phyloP scores from a whole-genome alignment of 2,888 invertebrate genomes.

The Neoascia interrupta region DNA sequence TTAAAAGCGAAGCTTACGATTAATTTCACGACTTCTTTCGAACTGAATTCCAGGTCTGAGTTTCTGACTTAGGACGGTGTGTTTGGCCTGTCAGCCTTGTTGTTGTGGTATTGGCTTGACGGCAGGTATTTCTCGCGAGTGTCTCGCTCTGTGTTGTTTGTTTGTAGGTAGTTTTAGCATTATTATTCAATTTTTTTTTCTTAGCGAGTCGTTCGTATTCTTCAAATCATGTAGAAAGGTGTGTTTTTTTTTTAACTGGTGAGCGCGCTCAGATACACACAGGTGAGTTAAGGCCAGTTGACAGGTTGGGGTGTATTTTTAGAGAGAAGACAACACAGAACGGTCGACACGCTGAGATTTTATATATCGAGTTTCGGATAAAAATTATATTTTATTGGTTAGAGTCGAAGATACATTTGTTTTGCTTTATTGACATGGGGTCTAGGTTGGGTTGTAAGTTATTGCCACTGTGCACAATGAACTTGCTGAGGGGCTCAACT shows the following conservation, averaged over 20 bases:
- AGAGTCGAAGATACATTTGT: conserved; percentile 8
- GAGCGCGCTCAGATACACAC: conserved; percentile 3
- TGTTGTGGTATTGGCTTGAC: conserved; percentile 6
- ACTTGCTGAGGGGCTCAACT: too few relatives aligned
- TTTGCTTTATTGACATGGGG: conserved; percentile 3
- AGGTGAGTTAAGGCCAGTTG: conserved; percentile 49
- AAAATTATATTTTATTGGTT: conserved; percentile 18
- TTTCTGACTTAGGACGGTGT: conserved; percentile 42
- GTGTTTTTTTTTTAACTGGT: conserved; percentile 35
- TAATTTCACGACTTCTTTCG: conserved; percentile 69
- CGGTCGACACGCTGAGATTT: conserved; percentile 19
- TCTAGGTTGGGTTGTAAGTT: conserved; percentile 3
- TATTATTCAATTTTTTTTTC: conserved; percentile 53
- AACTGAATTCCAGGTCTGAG: conserved; percentile 65
- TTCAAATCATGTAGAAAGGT: conserved; percentile 56
- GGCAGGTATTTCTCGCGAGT: conserved; percentile 47
- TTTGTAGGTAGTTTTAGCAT: conserved; percentile 48
- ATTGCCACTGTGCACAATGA: conserved; percentile 29
- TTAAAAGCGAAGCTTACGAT: conserved; percentile 65
- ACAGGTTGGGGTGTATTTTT: conserved; percentile 25
- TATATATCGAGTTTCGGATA: conserved; percentile 29
- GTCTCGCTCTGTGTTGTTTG: conserved; percentile 47
- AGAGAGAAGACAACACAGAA: too few relatives aligned
- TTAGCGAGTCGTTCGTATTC: conserved; percentile 24
- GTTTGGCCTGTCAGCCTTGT: background rate